Conservation (phyloP, 2,888 invertebrate genomes). For the Cryptus viduatorius region DNA sequence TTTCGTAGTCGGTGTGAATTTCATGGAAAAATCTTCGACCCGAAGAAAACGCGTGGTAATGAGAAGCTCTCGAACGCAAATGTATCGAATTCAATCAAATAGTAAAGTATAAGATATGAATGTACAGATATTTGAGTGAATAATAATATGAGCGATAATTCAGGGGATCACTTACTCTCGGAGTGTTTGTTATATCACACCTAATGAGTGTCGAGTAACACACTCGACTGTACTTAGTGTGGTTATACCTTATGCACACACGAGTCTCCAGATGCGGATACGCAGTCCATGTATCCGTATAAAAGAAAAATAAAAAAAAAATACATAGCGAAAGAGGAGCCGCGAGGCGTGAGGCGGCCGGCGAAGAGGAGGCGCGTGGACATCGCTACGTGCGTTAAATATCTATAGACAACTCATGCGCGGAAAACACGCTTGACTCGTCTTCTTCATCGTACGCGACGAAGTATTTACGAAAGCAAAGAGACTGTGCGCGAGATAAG, state of each 20-base stretch:
- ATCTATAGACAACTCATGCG: constrained; percentile 5
- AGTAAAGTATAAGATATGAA: constrained; percentile 20
- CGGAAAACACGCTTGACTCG: constrained; percentile 15
- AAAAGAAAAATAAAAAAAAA: constrained; percentile 19
- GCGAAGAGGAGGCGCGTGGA: neutral
- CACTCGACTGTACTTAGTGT: neutral
- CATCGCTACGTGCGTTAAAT: constrained; percentile 5
- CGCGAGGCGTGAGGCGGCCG: neutral
- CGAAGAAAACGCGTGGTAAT: neutral
- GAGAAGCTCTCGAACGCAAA: constrained; percentile 27
- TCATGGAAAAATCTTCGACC: neutral
- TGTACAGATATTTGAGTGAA: constrained; percentile 23
- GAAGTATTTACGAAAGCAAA: constrained; percentile 51
- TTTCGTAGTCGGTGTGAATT: neutral
- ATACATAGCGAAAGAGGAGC: constrained; percentile 16
- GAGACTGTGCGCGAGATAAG: constrained; percentile 3
- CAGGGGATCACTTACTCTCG: neutral
- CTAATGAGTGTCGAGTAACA: constrained; percentile 4
- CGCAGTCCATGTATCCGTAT: constrained; percentile 1
- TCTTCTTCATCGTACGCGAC: neutral
- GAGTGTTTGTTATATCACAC: constrained; percentile 6
- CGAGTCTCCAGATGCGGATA: neutral
- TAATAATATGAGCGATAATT: neutral
- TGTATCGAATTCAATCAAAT: constrained; percentile 48
- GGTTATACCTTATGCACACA: neutral